phyloP scores from a whole-genome alignment of 2,888 invertebrate species.

The Perizoma affinitatum region DNA sequence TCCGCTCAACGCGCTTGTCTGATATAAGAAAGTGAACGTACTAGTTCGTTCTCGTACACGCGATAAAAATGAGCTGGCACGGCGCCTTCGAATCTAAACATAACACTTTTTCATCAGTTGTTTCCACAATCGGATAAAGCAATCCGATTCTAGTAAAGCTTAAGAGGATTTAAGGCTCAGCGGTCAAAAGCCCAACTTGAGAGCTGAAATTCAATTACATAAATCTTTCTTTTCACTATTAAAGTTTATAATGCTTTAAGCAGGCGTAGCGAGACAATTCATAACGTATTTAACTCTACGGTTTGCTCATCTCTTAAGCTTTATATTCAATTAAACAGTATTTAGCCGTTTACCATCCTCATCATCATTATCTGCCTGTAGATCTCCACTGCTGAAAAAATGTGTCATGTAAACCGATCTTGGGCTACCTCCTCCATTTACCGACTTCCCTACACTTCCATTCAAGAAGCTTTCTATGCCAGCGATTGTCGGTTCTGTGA shows the following conservation, averaged over 20 bases:
- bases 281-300: conserved; percentile 1
- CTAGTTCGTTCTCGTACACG: conserved; percentile 1
- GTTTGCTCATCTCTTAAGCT: not conserved
- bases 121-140: conserved; percentile 28
- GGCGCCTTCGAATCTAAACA: conserved; percentile 19
- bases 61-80: conserved; percentile 25
- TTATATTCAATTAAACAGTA: no score
- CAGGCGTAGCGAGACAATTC: conserved; percentile 1
- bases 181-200: conserved; percentile 20
- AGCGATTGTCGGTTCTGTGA: no score
- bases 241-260: conserved; percentile 4
- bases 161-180: conserved; percentile 25
- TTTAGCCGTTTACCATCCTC: no score
- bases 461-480: no score
- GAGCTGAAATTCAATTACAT: conserved; percentile 18
- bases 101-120: conserved; percentile 25
- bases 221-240: conserved; percentile 14
- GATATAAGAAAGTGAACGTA: conserved; percentile 19
- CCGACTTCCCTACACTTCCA: no score
- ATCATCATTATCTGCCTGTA: no score
- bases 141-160: conserved; percentile 25
- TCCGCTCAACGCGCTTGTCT: conserved; percentile 21
- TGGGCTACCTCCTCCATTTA: no score
- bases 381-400: no score
- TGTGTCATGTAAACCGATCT: no score